A percentile compares a stretch with the other conserved stretches of the same genome.
Conservation (phyloP, 2,797 vertebrate genomes). For the Paratrypauchen microcephalus region DNA sequence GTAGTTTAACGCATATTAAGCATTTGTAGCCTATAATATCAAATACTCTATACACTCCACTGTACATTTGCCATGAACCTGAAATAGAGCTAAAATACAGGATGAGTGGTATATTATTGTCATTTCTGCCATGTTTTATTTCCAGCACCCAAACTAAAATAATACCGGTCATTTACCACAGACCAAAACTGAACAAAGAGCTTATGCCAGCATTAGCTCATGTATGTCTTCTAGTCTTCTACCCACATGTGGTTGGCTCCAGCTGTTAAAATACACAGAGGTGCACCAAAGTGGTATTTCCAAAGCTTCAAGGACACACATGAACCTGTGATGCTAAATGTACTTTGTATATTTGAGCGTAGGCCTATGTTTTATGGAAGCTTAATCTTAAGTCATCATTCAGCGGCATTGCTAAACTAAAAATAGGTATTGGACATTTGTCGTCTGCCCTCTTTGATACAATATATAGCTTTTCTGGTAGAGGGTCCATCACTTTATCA, state of each 20-base stretch:
- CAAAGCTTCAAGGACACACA: not conserved
- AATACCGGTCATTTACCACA: not conserved
- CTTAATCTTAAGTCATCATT: not conserved
- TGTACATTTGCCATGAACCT: not conserved
- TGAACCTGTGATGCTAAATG: not conserved
- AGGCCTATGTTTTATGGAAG: not conserved
- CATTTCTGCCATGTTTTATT: not conserved
- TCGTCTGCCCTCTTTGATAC: too few relatives aligned
- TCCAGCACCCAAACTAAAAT: not conserved
- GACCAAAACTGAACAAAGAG: not conserved
- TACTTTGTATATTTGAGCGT: not conserved
- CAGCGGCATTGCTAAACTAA: not conserved
- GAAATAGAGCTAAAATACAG: not conserved
- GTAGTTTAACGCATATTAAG: too few relatives aligned
- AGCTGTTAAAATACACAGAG: constrained; percentile 10
- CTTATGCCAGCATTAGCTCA: not conserved
- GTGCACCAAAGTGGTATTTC: not conserved
- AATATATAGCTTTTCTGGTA: too few relatives aligned
- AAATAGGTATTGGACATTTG: not conserved
- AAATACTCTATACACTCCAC: not conserved
- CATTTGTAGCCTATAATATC: too few relatives aligned
- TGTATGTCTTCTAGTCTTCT: not conserved
- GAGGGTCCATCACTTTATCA: too few relatives aligned
- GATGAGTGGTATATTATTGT: not conserved
- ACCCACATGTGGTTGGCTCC: not conserved